Base-by-base conservation (phyloP, 2,113 vertebrate species). In the Corvus moneduloides region DNA sequence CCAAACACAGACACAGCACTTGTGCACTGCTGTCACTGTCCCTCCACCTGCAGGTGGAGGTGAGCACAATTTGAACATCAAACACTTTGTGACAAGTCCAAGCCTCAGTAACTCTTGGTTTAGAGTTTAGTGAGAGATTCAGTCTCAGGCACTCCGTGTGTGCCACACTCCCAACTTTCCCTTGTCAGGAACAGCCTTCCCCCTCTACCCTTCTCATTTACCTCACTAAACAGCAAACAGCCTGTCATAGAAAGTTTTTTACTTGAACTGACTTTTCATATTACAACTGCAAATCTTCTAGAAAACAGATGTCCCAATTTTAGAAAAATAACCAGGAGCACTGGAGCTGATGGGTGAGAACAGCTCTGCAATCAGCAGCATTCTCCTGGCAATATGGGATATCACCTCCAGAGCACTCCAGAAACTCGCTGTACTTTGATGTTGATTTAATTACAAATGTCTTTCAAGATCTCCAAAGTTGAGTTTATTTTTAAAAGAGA, bases 91-190 rank as follows among this genome's bases (percentile, higher is more conserved):
- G 97, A 97, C 67, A 94, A 93, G 95, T 91, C 89, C 92, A 96
- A 96, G 90, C 94, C 94, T 90, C 90, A 93, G 97, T 90, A 97
- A 95, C 97, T 97, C 94, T 93, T 97, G 96, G 97, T 96, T 98
- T 97, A 98, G 89, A 94, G 87, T 95, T 97, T 95, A 98, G 98
- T 97, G 98, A 98, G 96, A 98, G 97, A 97, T 97, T 98, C 95
- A 94, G 97, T 92, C 90, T 94, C 94, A 82, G 96, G 98, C 96
- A 98, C 97, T 32, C 41, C 15, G 23, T 3, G 14, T 6, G 21
- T 12, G 32, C 37, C 71, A 44, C 5, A 21, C 27, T 73, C 35
- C 26, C 49, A 3, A 3, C 11, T 1, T 23, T 4, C 4, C 13
- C 51, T 8, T 26, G 7, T 1, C 61, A 44, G 10, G 12, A 44